Evolutionary conservation across 2,113 vertebrate genomes (phyloP).

Genomic region (Irena cyanogastra): DNA sequence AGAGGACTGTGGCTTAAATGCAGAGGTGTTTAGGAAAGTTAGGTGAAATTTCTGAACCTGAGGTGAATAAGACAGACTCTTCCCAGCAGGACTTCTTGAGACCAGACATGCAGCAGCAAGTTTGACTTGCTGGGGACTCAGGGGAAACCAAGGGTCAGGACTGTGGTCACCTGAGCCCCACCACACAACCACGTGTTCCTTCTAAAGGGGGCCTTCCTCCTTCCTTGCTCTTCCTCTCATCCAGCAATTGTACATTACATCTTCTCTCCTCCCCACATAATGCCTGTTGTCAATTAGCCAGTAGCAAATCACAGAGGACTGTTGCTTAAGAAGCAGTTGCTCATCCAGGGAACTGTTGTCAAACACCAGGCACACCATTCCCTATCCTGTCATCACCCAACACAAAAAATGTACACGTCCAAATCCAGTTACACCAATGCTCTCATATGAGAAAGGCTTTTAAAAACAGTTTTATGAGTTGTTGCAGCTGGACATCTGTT

Average conservation of each 20-base stretch:
- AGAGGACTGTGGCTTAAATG: background rate
- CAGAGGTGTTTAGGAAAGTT: background rate
- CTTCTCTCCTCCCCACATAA: background rate
- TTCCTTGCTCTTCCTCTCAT: background rate
- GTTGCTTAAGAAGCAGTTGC: background rate
- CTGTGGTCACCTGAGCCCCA: background rate
- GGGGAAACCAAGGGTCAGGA: background rate
- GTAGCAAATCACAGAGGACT: background rate
- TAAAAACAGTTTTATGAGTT: background rate
- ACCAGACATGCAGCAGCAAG: background rate
- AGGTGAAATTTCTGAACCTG: background rate
- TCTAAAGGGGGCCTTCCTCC: background rate
- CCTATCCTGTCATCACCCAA: background rate
- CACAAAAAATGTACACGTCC: background rate
- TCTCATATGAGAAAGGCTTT: background rate
- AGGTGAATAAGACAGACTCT: background rate
- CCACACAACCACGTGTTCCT: background rate
- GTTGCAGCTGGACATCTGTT: background rate
- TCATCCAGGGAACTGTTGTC: background rate
- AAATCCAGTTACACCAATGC: background rate
- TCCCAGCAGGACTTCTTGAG: background rate
- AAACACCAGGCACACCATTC: background rate
- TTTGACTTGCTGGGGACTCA: background rate
- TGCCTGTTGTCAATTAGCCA: conserved; percentile 3
- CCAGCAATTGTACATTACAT: background rate